Conservation (phyloP, 2,113 vertebrate species). For the Pungitius pungitius region DNA sequence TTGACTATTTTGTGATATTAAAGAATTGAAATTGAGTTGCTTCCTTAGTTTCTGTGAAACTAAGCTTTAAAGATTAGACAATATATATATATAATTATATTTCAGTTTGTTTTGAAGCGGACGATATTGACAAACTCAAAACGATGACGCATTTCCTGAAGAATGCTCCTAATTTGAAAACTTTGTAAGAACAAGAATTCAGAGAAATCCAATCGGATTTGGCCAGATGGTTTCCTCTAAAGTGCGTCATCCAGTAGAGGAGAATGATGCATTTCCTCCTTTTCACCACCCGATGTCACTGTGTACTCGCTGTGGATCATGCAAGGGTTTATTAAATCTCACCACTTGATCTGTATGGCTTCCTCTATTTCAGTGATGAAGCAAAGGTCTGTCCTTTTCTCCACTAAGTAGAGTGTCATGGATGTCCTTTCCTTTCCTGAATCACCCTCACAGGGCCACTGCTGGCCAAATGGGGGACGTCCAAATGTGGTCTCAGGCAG, state of each 20-base stretch:
- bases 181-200: neutral
- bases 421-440: neutral
- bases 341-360: neutral
- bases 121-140: neutral
- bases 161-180: neutral
- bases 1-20: slow-evolving; percentile 73
- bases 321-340: neutral
- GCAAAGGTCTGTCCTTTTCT: neutral
- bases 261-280: neutral
- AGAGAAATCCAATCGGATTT: neutral
- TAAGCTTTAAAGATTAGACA: neutral
- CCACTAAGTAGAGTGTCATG: neutral
- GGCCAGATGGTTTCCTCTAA: neutral
- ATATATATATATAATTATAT: neutral
- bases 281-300: slow-evolving; percentile 46
- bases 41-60: neutral
- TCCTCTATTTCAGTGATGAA: neutral
- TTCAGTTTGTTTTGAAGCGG: neutral
- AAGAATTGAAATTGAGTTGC: slow-evolving; percentile 52
- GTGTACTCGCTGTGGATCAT: neutral
- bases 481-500: no score
- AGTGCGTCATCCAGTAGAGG: neutral
- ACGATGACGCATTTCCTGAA: neutral
- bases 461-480: neutral
- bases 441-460: neutral